phyloP scores from a whole-genome alignment of 2,888 invertebrate species.

The Drosophila parthenogenetica region DNA sequence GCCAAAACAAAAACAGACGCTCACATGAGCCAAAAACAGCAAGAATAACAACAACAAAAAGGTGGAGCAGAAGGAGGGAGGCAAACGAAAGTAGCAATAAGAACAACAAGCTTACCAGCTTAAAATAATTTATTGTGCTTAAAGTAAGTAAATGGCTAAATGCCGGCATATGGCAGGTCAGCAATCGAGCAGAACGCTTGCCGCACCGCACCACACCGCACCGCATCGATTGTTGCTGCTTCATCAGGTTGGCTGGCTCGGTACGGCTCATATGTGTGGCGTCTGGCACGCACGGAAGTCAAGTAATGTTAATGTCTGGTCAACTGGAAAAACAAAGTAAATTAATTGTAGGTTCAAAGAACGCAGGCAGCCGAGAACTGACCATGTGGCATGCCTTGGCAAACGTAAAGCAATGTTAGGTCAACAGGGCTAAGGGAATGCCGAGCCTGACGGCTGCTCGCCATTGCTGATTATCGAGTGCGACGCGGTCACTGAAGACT shows the following conservation, averaged over 20 bases:
- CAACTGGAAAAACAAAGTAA: slow-evolving; percentile 83
- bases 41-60: background rate
- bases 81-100: slow-evolving; percentile 32
- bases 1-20: slow-evolving; percentile 42
- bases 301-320: slow-evolving; percentile 82
- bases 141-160: slow-evolving; percentile 78
- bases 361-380: slow-evolving; percentile 43
- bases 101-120: slow-evolving; percentile 70
- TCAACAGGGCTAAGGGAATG: slow-evolving; percentile 22
- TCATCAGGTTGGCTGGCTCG: background rate
- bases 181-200: slow-evolving; percentile 62
- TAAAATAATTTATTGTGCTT: slow-evolving; percentile 80
- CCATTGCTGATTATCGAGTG: slow-evolving; percentile 78
- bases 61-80: slow-evolving; percentile 6
- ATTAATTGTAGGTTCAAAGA: slow-evolving; percentile 82
- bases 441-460: slow-evolving; percentile 41
- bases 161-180: slow-evolving; percentile 78
- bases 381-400: slow-evolving; percentile 14
- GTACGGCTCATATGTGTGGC: slow-evolving; percentile 29
- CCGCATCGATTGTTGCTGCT: background rate
- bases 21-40: slow-evolving; percentile 20
- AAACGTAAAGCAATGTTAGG: slow-evolving; percentile 20
- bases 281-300: slow-evolving; percentile 74
- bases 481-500: slow-evolving; percentile 80
- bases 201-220: slow-evolving; percentile 1